These are phyloP conservation scores for Penaeus japonicus DNA, from an alignment of 1,140 invertebrate genomes.

Conservation along the genomic window DNA sequence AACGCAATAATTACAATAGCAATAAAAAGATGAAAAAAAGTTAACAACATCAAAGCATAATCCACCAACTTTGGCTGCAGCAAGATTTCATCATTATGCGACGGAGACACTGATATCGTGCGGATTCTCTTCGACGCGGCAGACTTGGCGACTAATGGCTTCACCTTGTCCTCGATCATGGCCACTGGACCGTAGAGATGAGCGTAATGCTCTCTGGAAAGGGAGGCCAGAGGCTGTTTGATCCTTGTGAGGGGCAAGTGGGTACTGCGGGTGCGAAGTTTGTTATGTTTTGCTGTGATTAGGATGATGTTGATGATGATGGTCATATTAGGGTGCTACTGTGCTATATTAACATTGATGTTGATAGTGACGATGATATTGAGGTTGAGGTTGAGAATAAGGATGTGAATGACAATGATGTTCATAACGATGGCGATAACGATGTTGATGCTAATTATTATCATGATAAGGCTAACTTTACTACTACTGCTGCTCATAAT, in stretches of 20 bases:
- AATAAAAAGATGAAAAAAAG: background rate
- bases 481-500: too few species aligned
- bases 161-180: constrained; percentile 61
- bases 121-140: background rate
- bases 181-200: constrained; percentile 65
- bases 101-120: background rate
- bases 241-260: background rate
- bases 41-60: background rate
- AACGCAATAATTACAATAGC: too few species aligned
- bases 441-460: background rate
- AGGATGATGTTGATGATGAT: background rate
- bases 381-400: too few species aligned
- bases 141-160: constrained; percentile 4
- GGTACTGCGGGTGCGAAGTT: background rate
- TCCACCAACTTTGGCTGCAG: constrained; percentile 9
- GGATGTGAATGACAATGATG: background rate
- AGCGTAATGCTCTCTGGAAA: constrained; percentile 64
- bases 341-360: background rate
- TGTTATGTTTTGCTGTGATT: background rate
- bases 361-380: background rate
- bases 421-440: background rate
- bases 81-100: constrained; percentile 21
- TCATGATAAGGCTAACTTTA: too few species aligned
- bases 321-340: background rate
- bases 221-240: background rate